These are phyloP conservation scores for Cnemophilus loriae DNA, from an alignment of 2,113 vertebrate species.

Conservation along the genomic window DNA sequence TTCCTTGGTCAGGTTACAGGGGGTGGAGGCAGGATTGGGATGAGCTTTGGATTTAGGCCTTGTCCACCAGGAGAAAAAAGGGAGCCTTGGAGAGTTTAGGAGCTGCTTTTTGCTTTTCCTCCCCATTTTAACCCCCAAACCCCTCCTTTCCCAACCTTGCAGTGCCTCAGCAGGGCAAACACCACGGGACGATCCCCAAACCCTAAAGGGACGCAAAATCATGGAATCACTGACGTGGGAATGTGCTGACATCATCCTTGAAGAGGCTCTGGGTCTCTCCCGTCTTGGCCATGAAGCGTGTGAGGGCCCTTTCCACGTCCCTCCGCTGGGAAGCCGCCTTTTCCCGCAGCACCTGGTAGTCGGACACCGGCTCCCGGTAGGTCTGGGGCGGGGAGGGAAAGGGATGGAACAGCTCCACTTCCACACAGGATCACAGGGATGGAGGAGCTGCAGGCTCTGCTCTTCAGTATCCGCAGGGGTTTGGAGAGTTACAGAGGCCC, in stretches of 20 bases:
- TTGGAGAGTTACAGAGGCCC: background rate
- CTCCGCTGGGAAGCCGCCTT: slow-evolving; percentile 92
- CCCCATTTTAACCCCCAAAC: background rate
- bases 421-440: fast-evolving
- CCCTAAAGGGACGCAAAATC: fast-evolving
- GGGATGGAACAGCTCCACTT: background rate
- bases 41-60: background rate
- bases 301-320: slow-evolving; percentile 94
- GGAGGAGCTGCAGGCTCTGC: background rate
- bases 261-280: slow-evolving; percentile 96
- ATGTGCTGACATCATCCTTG: slow-evolving; percentile 91
- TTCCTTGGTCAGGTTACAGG: background rate
- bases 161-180: background rate
- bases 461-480: fast-evolving
- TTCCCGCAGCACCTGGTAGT: slow-evolving; percentile 94
- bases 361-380: slow-evolving; percentile 88
- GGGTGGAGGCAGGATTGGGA: background rate
- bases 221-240: slow-evolving; percentile 76
- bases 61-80: background rate
- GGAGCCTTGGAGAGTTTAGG: fast-evolving
- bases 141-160: background rate
- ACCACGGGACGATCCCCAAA: fast-evolving
- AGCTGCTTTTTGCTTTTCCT: background rate
- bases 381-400: slow-evolving; percentile 71
- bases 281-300: slow-evolving; percentile 97